A percentile compares a stretch with the other conserved stretches of the same genome.
phyloP scores from a whole-genome alignment of 2,888 invertebrate genomes.

The Notodonta dromedarius region DNA sequence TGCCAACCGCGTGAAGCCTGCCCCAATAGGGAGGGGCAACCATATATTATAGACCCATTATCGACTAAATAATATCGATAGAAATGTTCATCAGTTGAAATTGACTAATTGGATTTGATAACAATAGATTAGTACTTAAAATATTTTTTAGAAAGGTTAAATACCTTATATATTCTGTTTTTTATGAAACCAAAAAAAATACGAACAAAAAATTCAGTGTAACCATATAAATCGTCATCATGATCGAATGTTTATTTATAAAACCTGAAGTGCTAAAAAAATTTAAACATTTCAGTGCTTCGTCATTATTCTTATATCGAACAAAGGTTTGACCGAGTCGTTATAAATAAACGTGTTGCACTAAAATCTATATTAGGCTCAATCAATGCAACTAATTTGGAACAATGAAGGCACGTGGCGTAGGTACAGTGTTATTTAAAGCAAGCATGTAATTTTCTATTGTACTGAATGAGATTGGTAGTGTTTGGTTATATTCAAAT shows the following conservation, averaged over 20 bases:
- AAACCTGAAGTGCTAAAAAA: background rate
- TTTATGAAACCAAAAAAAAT: background rate
- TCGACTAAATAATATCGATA: conserved; percentile 1
- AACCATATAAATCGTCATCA: conserved; percentile 1
- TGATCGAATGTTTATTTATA: conserved; percentile 7
- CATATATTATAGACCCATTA: conserved; percentile 6
- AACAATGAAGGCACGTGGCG: conserved; percentile 2
- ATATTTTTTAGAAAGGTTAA: background rate
- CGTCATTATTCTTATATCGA: conserved; percentile 4
- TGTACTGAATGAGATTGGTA: background rate
- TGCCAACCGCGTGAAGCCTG: conserved; percentile 64
- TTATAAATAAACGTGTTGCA: conserved; percentile 2
- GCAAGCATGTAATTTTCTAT: background rate
- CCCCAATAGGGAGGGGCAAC: conserved; percentile 52
- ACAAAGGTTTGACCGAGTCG: background rate
- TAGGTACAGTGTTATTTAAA: background rate
- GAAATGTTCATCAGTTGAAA: background rate
- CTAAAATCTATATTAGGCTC: background rate
- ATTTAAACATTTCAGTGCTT: conserved; percentile 1
- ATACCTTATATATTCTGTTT: background rate
- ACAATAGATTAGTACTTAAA: conserved; percentile 1
- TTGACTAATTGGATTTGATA: background rate
- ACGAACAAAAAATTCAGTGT: background rate
- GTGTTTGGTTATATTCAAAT: background rate
- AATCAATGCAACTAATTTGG: conserved; percentile 6